Base-by-base conservation (phyloP, 2,888 invertebrate species). In the Drosophila mettleri region DNA sequence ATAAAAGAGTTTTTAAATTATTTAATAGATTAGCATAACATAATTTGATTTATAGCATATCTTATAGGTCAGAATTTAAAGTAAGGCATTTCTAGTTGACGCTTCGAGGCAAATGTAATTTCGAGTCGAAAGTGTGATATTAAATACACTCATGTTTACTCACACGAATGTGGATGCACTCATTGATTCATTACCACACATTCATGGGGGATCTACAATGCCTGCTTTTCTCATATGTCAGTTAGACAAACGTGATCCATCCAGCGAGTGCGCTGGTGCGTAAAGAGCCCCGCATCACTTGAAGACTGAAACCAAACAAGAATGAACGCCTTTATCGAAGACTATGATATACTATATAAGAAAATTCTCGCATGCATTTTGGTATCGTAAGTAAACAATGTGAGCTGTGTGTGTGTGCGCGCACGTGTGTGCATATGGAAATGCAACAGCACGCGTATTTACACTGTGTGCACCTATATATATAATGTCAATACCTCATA, bases 201-300 rank as follows among this genome's bases (percentile, higher is more conserved):
- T 74, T 58, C 66, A 66, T 64, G 45, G 53, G 57, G 46, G 27
- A 69, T 60, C 51, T 58, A 45, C 59, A 53, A 48, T 58, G 36
- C 48, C 54, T 41, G 57, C 45, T 49, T 57, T 64, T 54, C 49
- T 45, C 53, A 53, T 45, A 52, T 55, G 49, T 59, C 45, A 31
- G 51, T 22, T 45, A 55, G 54, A 69, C 73, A 86, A 73, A 76
- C 64, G 84, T 59, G 74, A 61, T 70, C 64, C 66, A 83, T 69
- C 62, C 54, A 86, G 52, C 45, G 49, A 48, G 59, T 58, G 59
- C 45, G 49, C 0, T 27, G 71, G 34, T 53, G 71, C 71, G 53
- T 53, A 36, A 48, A 57, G 24, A 57, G 33, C 39, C 38, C 20
- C 31, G 24, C 41, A 54, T 41, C 38, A 14, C 49, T 36, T 16